phyloP scores from a whole-genome alignment of 2,797 vertebrate genomes.

The Enteromius trimaculatus region DNA sequence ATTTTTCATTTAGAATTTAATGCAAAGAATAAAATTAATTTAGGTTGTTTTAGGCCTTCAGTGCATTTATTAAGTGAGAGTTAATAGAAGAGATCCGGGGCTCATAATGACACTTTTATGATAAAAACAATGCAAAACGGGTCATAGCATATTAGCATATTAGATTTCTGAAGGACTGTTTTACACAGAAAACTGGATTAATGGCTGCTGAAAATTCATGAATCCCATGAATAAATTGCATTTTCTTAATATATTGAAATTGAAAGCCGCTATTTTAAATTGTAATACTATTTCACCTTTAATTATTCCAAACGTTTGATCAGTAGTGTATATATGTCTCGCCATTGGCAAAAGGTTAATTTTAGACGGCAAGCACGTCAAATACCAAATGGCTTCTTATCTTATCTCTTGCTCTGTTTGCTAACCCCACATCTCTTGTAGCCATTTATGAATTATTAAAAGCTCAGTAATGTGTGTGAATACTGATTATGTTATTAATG shows the following conservation, averaged over 20 bases:
- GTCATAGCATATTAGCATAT: not conserved
- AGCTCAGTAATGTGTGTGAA: conserved; percentile 57
- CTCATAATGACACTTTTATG: not conserved
- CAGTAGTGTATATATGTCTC: not conserved
- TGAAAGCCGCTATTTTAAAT: not conserved
- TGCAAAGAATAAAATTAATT: not conserved
- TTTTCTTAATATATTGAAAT: not conserved
- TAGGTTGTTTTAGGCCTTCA: not conserved
- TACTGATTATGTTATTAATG: conserved; percentile 59
- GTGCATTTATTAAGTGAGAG: not conserved
- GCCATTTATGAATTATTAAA: conserved; percentile 63
- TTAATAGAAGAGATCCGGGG: not conserved
- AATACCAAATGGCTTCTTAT: conserved; percentile 27
- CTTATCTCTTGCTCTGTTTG: conserved; percentile 8
- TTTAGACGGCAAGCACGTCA: not conserved
- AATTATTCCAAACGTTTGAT: not conserved
- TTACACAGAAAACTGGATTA: not conserved
- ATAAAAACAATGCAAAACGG: not conserved
- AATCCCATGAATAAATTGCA: not conserved
- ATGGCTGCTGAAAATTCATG: not conserved
- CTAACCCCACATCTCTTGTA: conserved; percentile 14
- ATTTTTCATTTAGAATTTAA: not conserved
- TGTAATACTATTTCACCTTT: not conserved
- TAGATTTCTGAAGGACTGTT: not conserved
- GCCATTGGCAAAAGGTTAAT: conserved; percentile 8